A percentile compares a stretch with the other conserved stretches of the same genome.
Conservation (phyloP, 2,888 invertebrate species). For the Epirrhoe tristata region DNA sequence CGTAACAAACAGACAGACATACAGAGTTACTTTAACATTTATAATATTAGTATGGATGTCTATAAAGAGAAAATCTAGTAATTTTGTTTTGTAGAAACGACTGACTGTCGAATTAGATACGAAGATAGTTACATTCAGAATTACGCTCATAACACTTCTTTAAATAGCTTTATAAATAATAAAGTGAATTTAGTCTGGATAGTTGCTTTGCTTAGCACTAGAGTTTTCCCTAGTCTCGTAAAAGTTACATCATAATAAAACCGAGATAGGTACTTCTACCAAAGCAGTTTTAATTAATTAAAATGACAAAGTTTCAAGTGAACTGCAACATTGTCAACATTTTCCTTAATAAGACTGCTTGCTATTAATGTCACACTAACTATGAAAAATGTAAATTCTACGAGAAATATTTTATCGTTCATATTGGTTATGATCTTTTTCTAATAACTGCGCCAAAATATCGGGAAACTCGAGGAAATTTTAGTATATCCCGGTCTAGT, state of each 20-base stretch:
- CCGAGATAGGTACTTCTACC: constrained; percentile 46
- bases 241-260: constrained; percentile 7
- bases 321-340: neutral
- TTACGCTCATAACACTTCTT: neutral
- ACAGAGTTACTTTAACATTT: too few relatives aligned
- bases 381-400: neutral
- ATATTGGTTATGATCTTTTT: too few relatives aligned
- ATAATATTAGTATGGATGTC: too few relatives aligned
- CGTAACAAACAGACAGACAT: too few relatives aligned
- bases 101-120: too few relatives aligned
- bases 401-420: neutral
- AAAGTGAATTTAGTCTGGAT: neutral
- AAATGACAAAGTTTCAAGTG: constrained; percentile 66
- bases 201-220: constrained; percentile 1
- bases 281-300: constrained; percentile 66
- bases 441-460: too few relatives aligned
- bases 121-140: neutral
- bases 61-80: too few relatives aligned
- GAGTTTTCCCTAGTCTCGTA: neutral
- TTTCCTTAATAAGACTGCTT: neutral
- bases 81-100: too few relatives aligned
- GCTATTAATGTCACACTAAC: neutral
- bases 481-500: too few relatives aligned
- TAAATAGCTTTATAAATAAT: neutral
- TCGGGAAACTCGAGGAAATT: too few relatives aligned